Percentiles rank a stretch among this genome's conserved stretches.
Evolutionary conservation across 1,140 invertebrate genomes (phyloP).

Genomic region (Pseudomyrmex pallidus): DNA sequence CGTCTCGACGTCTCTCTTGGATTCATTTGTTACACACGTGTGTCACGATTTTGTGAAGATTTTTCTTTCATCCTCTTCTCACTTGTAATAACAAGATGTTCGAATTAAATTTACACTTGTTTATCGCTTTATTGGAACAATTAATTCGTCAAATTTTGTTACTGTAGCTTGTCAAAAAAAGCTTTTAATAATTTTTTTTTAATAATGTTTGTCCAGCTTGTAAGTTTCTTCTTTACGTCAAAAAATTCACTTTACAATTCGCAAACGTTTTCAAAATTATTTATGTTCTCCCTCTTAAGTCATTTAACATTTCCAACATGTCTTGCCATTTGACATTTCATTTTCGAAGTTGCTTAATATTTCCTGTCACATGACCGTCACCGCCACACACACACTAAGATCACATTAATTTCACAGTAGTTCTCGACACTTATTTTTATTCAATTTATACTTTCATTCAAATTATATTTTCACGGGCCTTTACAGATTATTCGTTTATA

Average conservation of each 20-base stretch:
- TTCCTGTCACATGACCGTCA: background rate
- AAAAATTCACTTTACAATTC: too few relatives aligned
- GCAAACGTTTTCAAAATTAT: background rate
- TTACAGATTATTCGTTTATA: too few relatives aligned
- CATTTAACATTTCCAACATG: background rate
- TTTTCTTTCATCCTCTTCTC: background rate
- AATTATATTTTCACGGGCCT: too few relatives aligned
- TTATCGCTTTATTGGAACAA: background rate
- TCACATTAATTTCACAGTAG: background rate
- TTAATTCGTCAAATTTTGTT: too few relatives aligned
- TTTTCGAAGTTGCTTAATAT: conserved; percentile 19
- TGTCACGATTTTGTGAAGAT: background rate
- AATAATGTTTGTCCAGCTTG: too few relatives aligned
- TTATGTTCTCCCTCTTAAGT: conserved; percentile 1
- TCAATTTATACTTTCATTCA: too few relatives aligned
- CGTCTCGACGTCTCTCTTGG: conserved; percentile 8
- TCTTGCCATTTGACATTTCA: conserved; percentile 44
- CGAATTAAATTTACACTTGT: background rate
- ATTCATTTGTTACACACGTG: background rate
- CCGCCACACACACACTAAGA: background rate
- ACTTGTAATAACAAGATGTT: background rate
- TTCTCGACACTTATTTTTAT: too few relatives aligned
- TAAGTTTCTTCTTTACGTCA: too few relatives aligned
- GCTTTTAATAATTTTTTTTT: background rate
- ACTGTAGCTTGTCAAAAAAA: background rate